Conservation (phyloP, 2,797 vertebrate genomes). For the Mycteria americana region DNA sequence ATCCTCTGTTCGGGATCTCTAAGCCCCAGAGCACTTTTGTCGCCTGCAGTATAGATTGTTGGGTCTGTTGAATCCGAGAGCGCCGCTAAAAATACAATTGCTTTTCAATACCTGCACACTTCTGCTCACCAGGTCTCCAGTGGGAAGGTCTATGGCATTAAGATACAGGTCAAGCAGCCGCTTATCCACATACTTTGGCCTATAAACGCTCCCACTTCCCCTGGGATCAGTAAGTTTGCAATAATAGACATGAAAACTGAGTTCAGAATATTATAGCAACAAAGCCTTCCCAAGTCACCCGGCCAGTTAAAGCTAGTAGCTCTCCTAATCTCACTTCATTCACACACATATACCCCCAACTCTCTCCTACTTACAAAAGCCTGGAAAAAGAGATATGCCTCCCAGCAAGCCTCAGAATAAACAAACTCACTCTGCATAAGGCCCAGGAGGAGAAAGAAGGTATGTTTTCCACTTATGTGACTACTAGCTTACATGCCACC, state of each 20-base stretch:
- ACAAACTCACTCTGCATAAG: background rate
- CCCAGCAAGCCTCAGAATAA: background rate
- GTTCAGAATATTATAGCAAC: background rate
- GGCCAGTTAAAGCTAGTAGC: background rate
- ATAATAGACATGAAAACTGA: background rate
- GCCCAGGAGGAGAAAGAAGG: background rate
- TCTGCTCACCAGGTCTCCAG: background rate
- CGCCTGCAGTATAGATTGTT: background rate
- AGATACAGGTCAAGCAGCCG: background rate
- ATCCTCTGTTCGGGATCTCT: background rate
- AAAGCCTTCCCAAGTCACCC: background rate
- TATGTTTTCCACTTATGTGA: background rate
- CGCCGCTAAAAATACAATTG: background rate
- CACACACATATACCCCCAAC: background rate
- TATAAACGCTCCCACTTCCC: background rate
- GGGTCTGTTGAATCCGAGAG: background rate
- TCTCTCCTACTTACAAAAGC: background rate
- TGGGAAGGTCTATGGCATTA: background rate
- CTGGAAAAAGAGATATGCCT: background rate
- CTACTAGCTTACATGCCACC: background rate
- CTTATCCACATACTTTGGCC: background rate
- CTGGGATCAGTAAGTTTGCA: background rate
- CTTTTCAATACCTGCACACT: background rate
- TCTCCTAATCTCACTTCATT: background rate
- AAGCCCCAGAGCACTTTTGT: background rate